phyloP scores from a whole-genome alignment of 2,888 invertebrate species.

The Mactromeris polynyma region DNA sequence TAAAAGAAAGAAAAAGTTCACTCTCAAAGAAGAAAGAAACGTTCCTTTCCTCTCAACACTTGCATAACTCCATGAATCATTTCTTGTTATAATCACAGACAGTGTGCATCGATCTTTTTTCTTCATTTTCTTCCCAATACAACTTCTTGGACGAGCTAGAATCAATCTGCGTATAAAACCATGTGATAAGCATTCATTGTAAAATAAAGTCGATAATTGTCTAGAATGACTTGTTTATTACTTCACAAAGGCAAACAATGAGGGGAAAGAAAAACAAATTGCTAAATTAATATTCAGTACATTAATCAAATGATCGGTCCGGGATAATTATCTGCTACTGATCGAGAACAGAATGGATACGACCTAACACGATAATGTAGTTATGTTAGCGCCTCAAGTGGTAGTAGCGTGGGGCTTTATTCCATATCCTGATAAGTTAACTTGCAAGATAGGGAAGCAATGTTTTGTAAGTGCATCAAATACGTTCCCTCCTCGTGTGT shows the following conservation, averaged over 20 bases:
- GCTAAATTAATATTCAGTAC: constrained; percentile 75
- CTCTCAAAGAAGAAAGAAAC: neutral
- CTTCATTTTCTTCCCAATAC: constrained; percentile 37
- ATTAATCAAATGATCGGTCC: constrained; percentile 72
- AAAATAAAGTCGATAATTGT: constrained; percentile 72
- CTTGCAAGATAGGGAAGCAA: neutral
- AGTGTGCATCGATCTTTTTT: constrained; percentile 34
- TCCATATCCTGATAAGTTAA: neutral
- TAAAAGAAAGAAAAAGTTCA: too few species aligned
- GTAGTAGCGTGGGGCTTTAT: neutral
- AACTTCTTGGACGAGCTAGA: constrained; percentile 63
- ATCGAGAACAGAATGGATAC: constrained; percentile 54
- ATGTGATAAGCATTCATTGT: constrained; percentile 71
- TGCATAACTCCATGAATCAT: constrained; percentile 25
- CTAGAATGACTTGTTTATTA: constrained; percentile 73
- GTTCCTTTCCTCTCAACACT: neutral
- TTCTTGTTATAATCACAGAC: constrained; percentile 41
- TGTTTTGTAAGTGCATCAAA: neutral
- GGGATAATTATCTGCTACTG: constrained; percentile 63
- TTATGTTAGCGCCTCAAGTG: constrained; percentile 49
- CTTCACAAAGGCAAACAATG: constrained; percentile 70
- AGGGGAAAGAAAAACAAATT: constrained; percentile 70
- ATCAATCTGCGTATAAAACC: constrained; percentile 73
- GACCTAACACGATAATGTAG: constrained; percentile 56
- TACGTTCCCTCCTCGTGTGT: neutral